phyloP scores from a whole-genome alignment of 2,797 vertebrate genomes.

The Rhinophrynus dorsalis region DNA sequence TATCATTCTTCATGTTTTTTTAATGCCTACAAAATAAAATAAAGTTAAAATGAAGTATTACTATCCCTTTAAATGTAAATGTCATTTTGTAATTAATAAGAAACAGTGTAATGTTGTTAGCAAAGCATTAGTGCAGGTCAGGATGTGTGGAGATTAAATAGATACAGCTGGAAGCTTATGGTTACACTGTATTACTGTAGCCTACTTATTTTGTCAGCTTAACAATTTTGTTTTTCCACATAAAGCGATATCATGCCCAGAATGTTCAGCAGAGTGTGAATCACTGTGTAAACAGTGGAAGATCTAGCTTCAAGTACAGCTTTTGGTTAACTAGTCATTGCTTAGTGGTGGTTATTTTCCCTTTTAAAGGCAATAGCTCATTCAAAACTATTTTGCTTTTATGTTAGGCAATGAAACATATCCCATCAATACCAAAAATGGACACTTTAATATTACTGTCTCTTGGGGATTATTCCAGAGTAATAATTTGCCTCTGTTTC shows the following conservation, averaged over 20 bases:
- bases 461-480: neutral
- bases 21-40: no score
- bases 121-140: no score
- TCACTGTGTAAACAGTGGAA: conserved; percentile 1
- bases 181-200: neutral
- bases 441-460: neutral
- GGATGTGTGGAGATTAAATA: no score
- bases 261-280: neutral
- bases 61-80: no score
- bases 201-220: neutral
- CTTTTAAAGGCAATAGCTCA: conserved; percentile 6
- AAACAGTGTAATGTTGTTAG: no score
- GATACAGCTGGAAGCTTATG: neutral
- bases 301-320: no score
- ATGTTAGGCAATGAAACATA: neutral
- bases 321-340: neutral
- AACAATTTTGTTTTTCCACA: neutral
- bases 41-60: no score
- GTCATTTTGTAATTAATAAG: no score
- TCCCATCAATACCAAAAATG: conserved; percentile 1
- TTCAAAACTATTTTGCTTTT: neutral
- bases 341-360: neutral
- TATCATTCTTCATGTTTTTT: no score
- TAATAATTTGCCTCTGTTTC: neutral
- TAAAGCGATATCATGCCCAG: no score